phyloP scores from a whole-genome alignment of 2,888 invertebrate genomes.

The Timema podura region DNA sequence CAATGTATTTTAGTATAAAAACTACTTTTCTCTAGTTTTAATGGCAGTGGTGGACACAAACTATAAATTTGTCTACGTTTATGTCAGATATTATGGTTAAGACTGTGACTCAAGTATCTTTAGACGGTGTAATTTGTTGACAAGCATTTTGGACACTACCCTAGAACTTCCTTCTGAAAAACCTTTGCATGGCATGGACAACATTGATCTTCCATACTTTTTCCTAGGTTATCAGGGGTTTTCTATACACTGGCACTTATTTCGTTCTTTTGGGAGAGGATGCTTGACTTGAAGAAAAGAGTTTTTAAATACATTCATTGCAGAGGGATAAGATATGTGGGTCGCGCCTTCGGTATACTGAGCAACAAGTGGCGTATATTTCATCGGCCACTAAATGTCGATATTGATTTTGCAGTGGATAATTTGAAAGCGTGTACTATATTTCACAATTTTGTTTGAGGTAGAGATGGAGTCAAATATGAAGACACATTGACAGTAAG shows the following conservation, averaged over 20 bases:
- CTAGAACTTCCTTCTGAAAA: too few relatives aligned
- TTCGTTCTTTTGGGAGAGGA: conserved; percentile 20
- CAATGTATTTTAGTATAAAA: too few relatives aligned
- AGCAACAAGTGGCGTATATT: conserved; percentile 39
- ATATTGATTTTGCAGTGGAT: conserved; percentile 32
- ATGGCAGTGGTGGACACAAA: conserved; percentile 29
- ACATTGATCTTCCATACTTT: conserved; percentile 17
- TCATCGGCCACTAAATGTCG: conserved; percentile 35
- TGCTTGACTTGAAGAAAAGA: conserved; percentile 23
- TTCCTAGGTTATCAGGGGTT: conserved; percentile 27
- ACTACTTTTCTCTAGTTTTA: conserved; percentile 26
- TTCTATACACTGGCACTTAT: conserved; percentile 20
- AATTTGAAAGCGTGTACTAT: conserved; percentile 35
- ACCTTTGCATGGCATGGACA: conserved; percentile 17
- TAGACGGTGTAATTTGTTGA: too few relatives aligned
- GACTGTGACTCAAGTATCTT: conserved; percentile 18
- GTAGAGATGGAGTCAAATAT: conserved; percentile 24
- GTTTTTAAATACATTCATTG: conserved; percentile 32
- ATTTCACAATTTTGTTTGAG: conserved; percentile 30
- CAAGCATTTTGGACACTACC: too few relatives aligned
- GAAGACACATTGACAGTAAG: conserved; percentile 32
- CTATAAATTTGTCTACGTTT: conserved; percentile 27
- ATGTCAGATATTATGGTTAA: conserved; percentile 23
- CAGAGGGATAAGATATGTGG: conserved; percentile 35
- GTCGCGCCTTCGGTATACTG: conserved; percentile 38